These are phyloP conservation scores for Drosophila colorata DNA, from an alignment of 2,888 invertebrate species.

Conservation along the genomic window DNA sequence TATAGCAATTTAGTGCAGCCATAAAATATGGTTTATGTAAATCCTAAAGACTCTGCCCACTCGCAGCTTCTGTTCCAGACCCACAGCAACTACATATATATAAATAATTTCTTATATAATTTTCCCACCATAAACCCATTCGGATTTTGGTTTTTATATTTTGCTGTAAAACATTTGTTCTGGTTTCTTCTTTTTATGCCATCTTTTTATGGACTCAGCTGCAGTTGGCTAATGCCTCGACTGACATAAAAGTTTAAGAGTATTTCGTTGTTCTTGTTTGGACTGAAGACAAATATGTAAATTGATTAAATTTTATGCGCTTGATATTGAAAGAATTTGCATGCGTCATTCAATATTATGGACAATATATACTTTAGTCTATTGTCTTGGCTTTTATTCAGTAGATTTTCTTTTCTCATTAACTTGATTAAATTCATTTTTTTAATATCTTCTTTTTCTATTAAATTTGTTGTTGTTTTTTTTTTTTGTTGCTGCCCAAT, in stretches of 20 bases:
- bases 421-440: constrained; percentile 67
- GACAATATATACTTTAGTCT: constrained; percentile 27
- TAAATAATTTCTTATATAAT: background rate
- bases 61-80: background rate
- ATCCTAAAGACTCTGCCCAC: background rate
- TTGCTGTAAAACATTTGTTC: constrained; percentile 9
- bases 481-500: constrained; percentile 68
- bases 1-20: background rate
- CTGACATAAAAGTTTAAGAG: background rate
- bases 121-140: background rate
- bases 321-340: constrained; percentile 15
- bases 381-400: constrained; percentile 33
- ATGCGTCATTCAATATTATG: constrained; percentile 39
- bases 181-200: background rate
- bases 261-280: constrained; percentile 1
- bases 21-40: background rate
- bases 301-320: constrained; percentile 51
- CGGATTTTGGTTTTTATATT: background rate
- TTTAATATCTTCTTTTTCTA: constrained; percentile 38
- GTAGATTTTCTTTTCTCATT: constrained; percentile 47
- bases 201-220: constrained; percentile 9
- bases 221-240: constrained; percentile 5
- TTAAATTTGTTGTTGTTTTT: background rate
- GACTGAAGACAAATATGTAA: constrained; percentile 35
- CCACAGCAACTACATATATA: background rate